A percentile compares a stretch with the other conserved stretches of the same genome.
Evolutionary conservation across 2,113 vertebrate species (phyloP).

Genomic region (Sylvilagus bachmani): DNA sequence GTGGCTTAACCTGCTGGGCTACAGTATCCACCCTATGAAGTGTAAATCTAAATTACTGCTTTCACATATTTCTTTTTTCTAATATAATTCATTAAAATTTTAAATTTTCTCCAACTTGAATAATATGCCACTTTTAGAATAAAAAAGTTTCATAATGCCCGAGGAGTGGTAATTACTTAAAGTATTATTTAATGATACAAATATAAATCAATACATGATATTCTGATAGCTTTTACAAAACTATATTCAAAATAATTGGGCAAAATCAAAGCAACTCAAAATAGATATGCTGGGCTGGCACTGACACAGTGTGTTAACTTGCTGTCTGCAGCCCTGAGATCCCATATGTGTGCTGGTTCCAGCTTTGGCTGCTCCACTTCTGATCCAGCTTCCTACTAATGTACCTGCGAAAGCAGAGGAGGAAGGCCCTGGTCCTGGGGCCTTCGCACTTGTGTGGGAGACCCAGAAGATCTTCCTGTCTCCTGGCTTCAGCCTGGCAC

Average conservation of each 20-base stretch:
- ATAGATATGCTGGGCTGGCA: neutral
- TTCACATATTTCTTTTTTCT: neutral
- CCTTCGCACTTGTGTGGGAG: too few species aligned
- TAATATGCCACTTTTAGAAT: neutral
- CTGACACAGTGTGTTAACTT: too few species aligned
- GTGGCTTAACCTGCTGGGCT: too few species aligned
- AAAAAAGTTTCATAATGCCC: neutral
- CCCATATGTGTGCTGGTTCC: too few species aligned
- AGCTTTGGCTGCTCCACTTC: too few species aligned
- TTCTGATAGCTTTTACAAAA: neutral
- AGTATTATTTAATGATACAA: neutral
- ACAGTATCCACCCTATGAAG: neutral
- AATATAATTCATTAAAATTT: neutral
- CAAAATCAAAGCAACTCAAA: slow-evolving; percentile 39
- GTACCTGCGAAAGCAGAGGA: too few species aligned
- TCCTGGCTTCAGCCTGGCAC: too few species aligned
- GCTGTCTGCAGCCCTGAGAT: too few species aligned
- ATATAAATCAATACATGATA: neutral
- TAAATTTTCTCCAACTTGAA: slow-evolving; percentile 3
- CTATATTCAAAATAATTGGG: neutral
- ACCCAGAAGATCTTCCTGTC: too few species aligned
- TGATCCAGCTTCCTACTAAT: too few species aligned
- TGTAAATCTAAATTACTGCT: neutral
- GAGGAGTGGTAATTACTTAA: neutral
- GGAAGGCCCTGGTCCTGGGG: too few species aligned